Conservation (phyloP, 2,797 vertebrate species). For the Siniperca obscura region DNA sequence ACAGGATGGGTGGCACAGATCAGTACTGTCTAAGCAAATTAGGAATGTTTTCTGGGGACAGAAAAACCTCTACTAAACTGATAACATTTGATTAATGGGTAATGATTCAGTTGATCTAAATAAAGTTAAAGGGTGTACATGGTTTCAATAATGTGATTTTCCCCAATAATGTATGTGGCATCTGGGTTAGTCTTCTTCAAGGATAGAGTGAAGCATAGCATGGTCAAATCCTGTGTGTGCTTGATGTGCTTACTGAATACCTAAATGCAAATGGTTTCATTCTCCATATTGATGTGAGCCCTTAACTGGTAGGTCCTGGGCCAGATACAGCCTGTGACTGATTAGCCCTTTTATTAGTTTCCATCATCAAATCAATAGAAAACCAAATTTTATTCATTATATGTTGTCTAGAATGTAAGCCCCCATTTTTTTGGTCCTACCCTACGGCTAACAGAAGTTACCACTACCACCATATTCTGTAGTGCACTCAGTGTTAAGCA, state of each 20-base stretch:
- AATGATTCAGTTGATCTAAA: background rate
- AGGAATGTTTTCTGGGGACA: slow-evolving; percentile 3
- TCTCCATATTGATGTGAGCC: background rate
- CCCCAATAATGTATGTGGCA: background rate
- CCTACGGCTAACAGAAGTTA: background rate
- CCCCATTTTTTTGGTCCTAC: background rate
- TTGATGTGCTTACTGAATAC: background rate
- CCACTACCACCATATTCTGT: background rate
- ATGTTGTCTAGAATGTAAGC: background rate
- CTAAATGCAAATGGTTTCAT: background rate
- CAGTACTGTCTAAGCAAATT: slow-evolving; percentile 24
- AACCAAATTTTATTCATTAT: background rate
- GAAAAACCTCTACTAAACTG: background rate
- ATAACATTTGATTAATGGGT: slow-evolving; percentile 5
- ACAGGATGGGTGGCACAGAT: slow-evolving; percentile 38
- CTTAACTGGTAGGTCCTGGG: background rate
- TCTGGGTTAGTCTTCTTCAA: background rate
- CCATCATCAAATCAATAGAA: slow-evolving; percentile 1
- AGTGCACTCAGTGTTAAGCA: background rate
- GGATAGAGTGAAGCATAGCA: background rate
- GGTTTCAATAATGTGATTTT: slow-evolving; percentile 10
- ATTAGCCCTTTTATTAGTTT: background rate
- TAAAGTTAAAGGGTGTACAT: background rate
- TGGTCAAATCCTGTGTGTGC: background rate
- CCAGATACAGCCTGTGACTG: background rate